A percentile compares a stretch with the other conserved stretches of the same genome.
phyloP scores from a whole-genome alignment of 2,113 vertebrate genomes.

The Corythaeola cristata region DNA sequence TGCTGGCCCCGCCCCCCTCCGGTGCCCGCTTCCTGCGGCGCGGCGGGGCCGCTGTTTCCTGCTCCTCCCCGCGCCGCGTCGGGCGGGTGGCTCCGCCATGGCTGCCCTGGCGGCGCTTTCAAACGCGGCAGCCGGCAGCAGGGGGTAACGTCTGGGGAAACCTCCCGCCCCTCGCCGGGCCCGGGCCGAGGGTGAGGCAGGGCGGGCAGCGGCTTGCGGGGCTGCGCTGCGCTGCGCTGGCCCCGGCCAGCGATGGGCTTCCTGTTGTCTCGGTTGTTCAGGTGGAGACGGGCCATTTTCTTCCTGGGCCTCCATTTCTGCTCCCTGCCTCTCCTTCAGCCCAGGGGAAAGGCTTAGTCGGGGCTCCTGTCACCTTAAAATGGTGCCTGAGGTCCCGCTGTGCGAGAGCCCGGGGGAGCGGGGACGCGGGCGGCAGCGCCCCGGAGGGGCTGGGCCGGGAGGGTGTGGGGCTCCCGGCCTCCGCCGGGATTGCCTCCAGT shows the following conservation, averaged over 20 bases:
- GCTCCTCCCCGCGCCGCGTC: background rate
- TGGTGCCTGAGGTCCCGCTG: background rate
- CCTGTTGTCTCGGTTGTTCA: background rate
- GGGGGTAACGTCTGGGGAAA: background rate
- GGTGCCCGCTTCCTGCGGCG: background rate
- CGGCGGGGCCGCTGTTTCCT: background rate
- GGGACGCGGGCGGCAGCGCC: background rate
- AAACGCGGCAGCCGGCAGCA: constrained; percentile 11
- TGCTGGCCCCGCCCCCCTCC: background rate
- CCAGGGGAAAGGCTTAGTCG: background rate
- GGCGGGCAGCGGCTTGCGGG: background rate
- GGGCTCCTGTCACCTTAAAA: background rate
- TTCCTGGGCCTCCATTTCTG: background rate
- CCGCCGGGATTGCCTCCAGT: accelerated
- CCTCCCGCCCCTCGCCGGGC: background rate
- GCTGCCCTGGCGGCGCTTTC: constrained; percentile 48
- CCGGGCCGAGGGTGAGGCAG: background rate
- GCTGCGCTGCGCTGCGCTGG: background rate
- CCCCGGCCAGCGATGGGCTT: background rate
- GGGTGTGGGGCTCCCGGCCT: background rate
- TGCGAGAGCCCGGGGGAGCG: background rate
- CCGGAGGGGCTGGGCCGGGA: background rate
- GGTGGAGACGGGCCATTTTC: background rate
- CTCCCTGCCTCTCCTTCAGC: too few species aligned
- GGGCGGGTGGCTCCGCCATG: background rate